Evolutionary conservation across 2,888 invertebrate species (phyloP).

Genomic region (Neoaliturus tenellus): DNA sequence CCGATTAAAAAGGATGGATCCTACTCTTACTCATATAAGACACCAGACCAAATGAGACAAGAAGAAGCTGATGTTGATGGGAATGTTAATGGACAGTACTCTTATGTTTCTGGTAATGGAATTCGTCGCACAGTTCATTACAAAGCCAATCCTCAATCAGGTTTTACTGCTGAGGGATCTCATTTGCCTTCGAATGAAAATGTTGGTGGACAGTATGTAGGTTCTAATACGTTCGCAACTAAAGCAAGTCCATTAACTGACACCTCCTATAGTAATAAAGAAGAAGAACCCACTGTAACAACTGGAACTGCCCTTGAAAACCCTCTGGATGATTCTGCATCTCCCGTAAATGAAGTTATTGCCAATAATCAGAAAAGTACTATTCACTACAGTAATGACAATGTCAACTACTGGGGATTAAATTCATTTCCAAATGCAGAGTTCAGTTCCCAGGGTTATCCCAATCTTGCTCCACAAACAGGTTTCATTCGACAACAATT

Average conservation of each 20-base stretch:
- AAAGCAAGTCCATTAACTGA: not conserved
- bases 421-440: not conserved
- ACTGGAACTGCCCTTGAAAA: too few relatives aligned
- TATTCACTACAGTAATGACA: not conserved
- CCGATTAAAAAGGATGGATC: constrained; percentile 63
- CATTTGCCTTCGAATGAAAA: constrained; percentile 60
- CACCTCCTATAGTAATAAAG: too few relatives aligned
- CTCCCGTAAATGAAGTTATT: too few relatives aligned
- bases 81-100: constrained; percentile 64
- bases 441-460: not conserved
- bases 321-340: too few relatives aligned
- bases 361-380: not conserved
- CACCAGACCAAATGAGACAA: constrained; percentile 63
- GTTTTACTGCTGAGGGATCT: constrained; percentile 68
- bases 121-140: constrained; percentile 63
- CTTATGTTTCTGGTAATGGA: constrained; percentile 62
- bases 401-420: not conserved
- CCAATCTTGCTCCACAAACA: not conserved
- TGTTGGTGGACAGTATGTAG: constrained; percentile 18
- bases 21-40: constrained; percentile 66
- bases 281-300: too few relatives aligned
- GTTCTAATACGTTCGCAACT: not conserved
- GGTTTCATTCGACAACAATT: constrained; percentile 23
- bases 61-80: constrained; percentile 62
- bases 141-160: constrained; percentile 67